Evolutionary conservation across 1,140 invertebrate species (phyloP).

Genomic region (Mesaphorura yosii): DNA sequence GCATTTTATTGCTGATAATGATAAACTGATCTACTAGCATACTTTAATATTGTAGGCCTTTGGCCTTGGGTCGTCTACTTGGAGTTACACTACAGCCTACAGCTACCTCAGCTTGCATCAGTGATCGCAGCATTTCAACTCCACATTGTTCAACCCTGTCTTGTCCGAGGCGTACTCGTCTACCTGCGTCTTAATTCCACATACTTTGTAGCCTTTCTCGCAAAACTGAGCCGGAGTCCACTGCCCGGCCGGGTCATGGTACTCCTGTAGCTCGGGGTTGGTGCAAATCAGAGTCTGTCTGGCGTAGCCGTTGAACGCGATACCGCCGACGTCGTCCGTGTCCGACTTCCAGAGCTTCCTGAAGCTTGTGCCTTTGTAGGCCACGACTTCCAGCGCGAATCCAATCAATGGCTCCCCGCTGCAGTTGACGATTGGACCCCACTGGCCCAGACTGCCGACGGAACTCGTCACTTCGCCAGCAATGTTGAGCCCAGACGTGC

Average conservation of each 20-base stretch:
- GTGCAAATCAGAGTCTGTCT: background rate
- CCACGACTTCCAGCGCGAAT: background rate
- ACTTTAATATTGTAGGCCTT: too few relatives aligned
- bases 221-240: background rate
- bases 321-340: background rate
- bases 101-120: too few relatives aligned
- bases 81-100: too few relatives aligned
- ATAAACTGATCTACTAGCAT: too few relatives aligned
- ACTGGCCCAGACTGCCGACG: background rate
- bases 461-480: background rate
- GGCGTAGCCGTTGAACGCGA: background rate
- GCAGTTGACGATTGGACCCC: background rate
- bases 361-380: background rate
- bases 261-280: background rate
- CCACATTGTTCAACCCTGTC: conserved; percentile 12
- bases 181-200: background rate
- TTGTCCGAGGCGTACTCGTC: conserved; percentile 5
- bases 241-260: background rate
- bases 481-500: too few relatives aligned
- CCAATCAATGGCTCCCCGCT: background rate
- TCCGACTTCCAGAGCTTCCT: background rate
- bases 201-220: background rate
- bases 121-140: conserved; percentile 17
- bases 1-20: too few relatives aligned
- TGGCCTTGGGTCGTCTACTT: too few relatives aligned